Percentiles rank a stretch among this genome's conserved stretches.
phyloP scores from a whole-genome alignment of 2,888 invertebrate genomes.

The Sthenelais limicola region DNA sequence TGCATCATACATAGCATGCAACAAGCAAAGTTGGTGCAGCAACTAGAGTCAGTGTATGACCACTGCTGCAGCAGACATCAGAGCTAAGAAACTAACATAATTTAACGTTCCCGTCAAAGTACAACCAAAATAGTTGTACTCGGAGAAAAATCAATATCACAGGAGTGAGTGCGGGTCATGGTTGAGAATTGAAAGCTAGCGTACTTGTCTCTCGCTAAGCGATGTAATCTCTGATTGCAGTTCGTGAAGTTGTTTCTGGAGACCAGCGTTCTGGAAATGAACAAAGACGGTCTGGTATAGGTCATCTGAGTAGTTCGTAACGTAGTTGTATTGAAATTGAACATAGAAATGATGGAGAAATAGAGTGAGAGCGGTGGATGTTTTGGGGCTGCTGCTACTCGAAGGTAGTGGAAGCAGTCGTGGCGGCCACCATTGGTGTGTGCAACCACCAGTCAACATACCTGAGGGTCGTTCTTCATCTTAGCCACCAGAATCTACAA shows the following conservation, averaged over 20 bases:
- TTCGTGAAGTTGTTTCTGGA: slow-evolving; percentile 60
- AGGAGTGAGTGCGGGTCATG: slow-evolving; percentile 38
- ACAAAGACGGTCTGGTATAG: slow-evolving; percentile 17
- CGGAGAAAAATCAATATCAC: slow-evolving; percentile 42
- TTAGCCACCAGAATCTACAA: slow-evolving; percentile 65
- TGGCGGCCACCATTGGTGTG: slow-evolving; percentile 25
- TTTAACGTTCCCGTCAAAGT: slow-evolving; percentile 36
- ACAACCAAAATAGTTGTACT: slow-evolving; percentile 42
- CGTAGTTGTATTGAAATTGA: slow-evolving; percentile 9
- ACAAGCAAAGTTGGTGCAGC: no score
- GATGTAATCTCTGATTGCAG: slow-evolving; percentile 65
- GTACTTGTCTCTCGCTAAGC: slow-evolving; percentile 67
- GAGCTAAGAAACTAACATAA: slow-evolving; percentile 31
- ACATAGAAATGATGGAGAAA: slow-evolving; percentile 22
- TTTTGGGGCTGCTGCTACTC: slow-evolving; percentile 4
- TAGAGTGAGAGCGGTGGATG: no score
- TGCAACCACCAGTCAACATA: slow-evolving; percentile 49
- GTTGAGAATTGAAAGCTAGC: slow-evolving; percentile 14
- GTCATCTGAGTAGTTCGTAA: background rate
- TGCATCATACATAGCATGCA: no score
- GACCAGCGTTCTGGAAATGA: slow-evolving; percentile 59
- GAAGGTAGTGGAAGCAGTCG: slow-evolving; percentile 4
- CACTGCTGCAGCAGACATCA: background rate
- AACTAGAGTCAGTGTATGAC: no score
- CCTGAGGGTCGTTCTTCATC: slow-evolving; percentile 65